Evolutionary conservation across 2,797 vertebrate genomes (phyloP), one percentile per base, ranked within the genome.

Genomic region (Liparis tanakae): DNA sequence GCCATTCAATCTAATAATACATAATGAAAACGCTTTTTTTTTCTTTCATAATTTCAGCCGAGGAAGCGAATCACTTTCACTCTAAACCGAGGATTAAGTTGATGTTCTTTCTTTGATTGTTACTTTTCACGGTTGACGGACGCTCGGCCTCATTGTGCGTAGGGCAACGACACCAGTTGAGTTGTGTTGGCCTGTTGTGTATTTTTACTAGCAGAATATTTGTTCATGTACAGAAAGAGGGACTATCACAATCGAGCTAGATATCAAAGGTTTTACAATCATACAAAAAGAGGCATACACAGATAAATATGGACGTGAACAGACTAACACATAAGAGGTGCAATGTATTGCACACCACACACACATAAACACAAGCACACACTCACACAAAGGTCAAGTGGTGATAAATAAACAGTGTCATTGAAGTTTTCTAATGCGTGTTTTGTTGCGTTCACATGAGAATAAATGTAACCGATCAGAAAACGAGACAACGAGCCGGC

Each of bases 401-500:
- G 88, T 93, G 88, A 91, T 93, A 83, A 93, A 93, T 93, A 93
- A 94, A 93, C 84, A 74, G 86, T 94, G 90, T 93, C 85, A 89
- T 88, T 88, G 74, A 91, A 91, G 76, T 85, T 79, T 64, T 88
- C 25, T 74, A 74, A 74, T 70, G 87, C 91, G 89, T 93, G 85
- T 87, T 91, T 90, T 90, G 85, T 92, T 63, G 51, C 39, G 20
- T 85, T 79, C 15, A 58, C 54, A 36, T 53, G 62, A 34, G 14
- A 80, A 75, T 54, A 30, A 51, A n/a, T 55, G 53, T 41, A 34
- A 51, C 34, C 44, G 46, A 69, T 71, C 25, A 30, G 20, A 67
- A 48, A 70, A 61, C 17, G 33, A 10, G 22, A 18, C 7, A 30
- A 30, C 18, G 20, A 12, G 20, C 12, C 44, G 8, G 30, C 36